phyloP scores from a whole-genome alignment of 2,888 invertebrate species.

The Amblyteles armatorius region DNA sequence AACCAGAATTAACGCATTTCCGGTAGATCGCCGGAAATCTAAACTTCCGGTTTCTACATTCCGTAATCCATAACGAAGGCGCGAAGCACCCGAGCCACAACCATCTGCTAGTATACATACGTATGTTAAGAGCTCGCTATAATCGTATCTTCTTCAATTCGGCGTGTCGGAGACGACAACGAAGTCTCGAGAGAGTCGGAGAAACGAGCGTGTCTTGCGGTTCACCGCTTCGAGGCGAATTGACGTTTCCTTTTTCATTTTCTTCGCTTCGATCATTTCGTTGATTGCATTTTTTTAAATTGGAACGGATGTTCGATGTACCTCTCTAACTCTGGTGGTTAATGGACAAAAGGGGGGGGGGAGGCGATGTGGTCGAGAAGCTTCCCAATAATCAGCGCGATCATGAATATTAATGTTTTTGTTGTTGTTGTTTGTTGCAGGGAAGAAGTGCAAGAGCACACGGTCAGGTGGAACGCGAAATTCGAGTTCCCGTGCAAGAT shows the following conservation, averaged over 20 bases:
- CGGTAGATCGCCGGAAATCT: no score
- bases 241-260: background rate
- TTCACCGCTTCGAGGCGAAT: background rate
- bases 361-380: background rate
- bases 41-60: no score
- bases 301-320: background rate
- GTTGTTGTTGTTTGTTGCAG: constrained; percentile 87
- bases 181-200: background rate
- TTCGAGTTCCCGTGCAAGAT: constrained; percentile 98
- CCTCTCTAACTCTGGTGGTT: background rate
- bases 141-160: background rate
- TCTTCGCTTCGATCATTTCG: background rate
- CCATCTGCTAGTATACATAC: background rate
- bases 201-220: background rate
- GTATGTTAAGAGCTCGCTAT: background rate
- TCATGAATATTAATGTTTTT: constrained; percentile 14
- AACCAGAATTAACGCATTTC: no score
- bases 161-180: background rate
- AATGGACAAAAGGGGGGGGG: background rate
- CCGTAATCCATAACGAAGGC: no score
- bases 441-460: constrained; percentile 97
- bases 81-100: no score
- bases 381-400: background rate
- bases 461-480: constrained; percentile 96
- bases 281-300: constrained; percentile 8